phyloP scores from a whole-genome alignment of 2,113 vertebrate species.

The Rattus rattus region DNA sequence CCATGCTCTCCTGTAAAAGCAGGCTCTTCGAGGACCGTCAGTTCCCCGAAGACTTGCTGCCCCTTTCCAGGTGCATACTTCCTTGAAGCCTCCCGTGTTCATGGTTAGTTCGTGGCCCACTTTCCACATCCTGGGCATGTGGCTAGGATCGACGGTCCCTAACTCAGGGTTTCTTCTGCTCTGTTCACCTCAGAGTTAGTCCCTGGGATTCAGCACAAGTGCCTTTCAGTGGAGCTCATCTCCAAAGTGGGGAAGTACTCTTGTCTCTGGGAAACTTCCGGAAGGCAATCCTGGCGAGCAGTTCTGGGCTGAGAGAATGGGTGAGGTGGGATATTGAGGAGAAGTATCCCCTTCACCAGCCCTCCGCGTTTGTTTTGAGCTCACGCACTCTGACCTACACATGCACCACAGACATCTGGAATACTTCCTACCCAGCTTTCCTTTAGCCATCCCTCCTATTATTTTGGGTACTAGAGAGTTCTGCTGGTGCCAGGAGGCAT shows the following conservation, averaged over 20 bases:
- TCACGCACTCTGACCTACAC: accelerated
- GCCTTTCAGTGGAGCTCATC: not conserved
- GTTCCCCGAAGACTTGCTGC: not conserved
- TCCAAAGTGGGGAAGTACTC: not conserved
- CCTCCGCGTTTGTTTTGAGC: not conserved
- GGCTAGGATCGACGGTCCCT: not conserved
- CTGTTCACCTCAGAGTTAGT: not conserved
- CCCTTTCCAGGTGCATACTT: not conserved
- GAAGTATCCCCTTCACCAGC: accelerated
- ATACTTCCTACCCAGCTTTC: not conserved
- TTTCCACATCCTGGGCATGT: too few species aligned
- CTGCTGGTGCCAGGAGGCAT: not conserved
- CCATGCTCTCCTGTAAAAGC: not conserved
- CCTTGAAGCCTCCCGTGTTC: not conserved
- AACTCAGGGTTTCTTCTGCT: not conserved
- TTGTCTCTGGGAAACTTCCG: not conserved
- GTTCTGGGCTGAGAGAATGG: not conserved
- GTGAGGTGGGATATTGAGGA: too few species aligned
- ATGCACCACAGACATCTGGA: not conserved
- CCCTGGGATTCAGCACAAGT: too few species aligned
- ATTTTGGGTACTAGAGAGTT: not conserved
- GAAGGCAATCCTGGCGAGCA: not conserved
- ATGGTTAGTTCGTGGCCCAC: not conserved
- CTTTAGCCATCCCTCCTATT: not conserved
- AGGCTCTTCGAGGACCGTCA: not conserved